Evolutionary conservation across 2,797 vertebrate genomes (phyloP).

Genomic region (Salmo trutta): DNA sequence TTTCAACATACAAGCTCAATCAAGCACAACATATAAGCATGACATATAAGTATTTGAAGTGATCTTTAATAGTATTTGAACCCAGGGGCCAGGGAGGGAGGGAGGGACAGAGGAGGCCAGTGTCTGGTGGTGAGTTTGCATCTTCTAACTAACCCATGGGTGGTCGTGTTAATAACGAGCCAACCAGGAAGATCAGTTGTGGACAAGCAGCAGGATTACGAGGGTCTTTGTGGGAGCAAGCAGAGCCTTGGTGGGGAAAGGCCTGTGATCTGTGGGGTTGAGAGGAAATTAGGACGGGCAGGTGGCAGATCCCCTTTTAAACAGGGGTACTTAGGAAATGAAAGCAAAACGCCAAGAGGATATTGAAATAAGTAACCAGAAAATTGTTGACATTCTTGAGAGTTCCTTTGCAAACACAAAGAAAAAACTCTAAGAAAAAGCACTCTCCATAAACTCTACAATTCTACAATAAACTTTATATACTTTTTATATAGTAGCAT

Average conservation of each 20-base stretch:
- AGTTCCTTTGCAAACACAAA: slow-evolving; percentile 32
- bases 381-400: slow-evolving; percentile 70
- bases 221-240: slow-evolving; percentile 86
- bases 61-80: background rate
- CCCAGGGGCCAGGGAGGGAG: slow-evolving; percentile 22
- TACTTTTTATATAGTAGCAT: too few relatives aligned
- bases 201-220: slow-evolving; percentile 93
- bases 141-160: slow-evolving; percentile 88
- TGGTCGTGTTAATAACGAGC: slow-evolving; percentile 93
- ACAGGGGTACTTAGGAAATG: slow-evolving; percentile 85
- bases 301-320: slow-evolving; percentile 81
- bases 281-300: slow-evolving; percentile 95
- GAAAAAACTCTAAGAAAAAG: slow-evolving; percentile 7
- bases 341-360: slow-evolving; percentile 84
- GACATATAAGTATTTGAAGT: background rate
- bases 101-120: slow-evolving; percentile 63
- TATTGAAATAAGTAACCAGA: slow-evolving; percentile 82
- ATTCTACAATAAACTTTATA: too few relatives aligned
- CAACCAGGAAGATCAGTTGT: slow-evolving; percentile 97
- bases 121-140: slow-evolving; percentile 74
- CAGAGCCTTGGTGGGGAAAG: slow-evolving; percentile 85
- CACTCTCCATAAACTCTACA: too few relatives aligned
- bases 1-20: background rate
- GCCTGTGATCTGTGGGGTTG: slow-evolving; percentile 96
- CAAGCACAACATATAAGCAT: background rate